Evolutionary conservation across 2,113 vertebrate species (phyloP).

Genomic region (Hyperopisus bebe): DNA sequence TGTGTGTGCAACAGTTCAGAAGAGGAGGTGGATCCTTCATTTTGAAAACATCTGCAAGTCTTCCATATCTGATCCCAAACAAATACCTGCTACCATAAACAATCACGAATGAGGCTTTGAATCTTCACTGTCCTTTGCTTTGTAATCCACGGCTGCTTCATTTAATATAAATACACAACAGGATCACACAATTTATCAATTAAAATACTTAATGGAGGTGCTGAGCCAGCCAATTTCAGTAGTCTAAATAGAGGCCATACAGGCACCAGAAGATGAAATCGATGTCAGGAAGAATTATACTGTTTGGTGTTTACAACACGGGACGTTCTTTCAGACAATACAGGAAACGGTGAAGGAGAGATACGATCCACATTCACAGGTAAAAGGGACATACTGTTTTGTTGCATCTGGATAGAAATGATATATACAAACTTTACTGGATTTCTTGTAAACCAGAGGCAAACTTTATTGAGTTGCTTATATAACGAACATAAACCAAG

Average conservation of each 20-base stretch:
- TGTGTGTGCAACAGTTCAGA: not conserved
- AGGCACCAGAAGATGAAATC: not conserved
- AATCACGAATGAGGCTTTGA: not conserved
- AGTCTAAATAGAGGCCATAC: not conserved
- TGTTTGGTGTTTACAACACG: not conserved
- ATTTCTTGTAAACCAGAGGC: not conserved
- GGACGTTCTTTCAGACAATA: not conserved
- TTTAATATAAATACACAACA: not conserved
- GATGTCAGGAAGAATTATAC: not conserved
- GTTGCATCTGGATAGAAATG: not conserved
- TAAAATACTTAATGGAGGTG: not conserved
- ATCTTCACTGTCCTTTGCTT: not conserved
- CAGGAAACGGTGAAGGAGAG: not conserved
- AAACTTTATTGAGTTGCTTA: not conserved
- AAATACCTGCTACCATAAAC: not conserved
- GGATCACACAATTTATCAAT: not conserved
- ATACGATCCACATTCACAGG: not conserved
- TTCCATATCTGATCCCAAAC: not conserved
- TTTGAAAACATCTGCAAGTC: not conserved
- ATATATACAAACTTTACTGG: constrained; percentile 1
- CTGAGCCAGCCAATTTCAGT: not conserved
- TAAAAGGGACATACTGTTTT: not conserved
- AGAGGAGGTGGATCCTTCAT: not conserved
- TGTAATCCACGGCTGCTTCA: not conserved
- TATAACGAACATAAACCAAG: not conserved